Evolutionary conservation across 2,888 invertebrate species (phyloP), one percentile per base, ranked within the genome.

Genomic region (Sarcophaga subvicina): DNA sequence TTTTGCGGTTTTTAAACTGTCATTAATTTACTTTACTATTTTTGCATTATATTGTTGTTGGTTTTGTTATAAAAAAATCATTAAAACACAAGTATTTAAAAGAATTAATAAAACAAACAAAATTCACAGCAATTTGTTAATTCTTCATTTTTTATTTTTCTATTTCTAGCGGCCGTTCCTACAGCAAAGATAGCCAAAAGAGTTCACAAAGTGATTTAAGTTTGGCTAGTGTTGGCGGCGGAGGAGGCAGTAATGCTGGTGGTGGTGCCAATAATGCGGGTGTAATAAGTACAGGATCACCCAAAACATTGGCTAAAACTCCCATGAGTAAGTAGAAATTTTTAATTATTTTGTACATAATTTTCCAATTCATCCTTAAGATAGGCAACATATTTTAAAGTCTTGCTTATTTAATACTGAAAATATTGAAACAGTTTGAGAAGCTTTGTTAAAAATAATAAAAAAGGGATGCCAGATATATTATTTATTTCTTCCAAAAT

Each of bases 201-300:
- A 96, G 96, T 92, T 96, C 96, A 1, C 95, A 96, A 92, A 96
- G 96, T 90, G 96, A 96, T 93, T 94, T 96, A 90, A 95, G 94
- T 91, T 94, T 95, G 91, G 94, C 95, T 11, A 95, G 95, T 88
- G 90, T 90, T 84, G 89, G 82, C 77, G 81, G 72, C 79, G 69
- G 37, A 80, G 69, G 10, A 37, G 37, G 37, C 37, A 37, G 37
- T 0, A 37, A 37, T 37, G 37, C 10, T 80, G 81, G 72, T 81
- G 69, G 47, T 72, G 64, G 62, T 60, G n/a, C 17, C 14, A 54
- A 54, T 54, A 54, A 67, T 78, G 59, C 73, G 59, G 59, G 84
- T 76, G 45, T 70, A n/a, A 71, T 22, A 17, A 67, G 59, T 22
- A 60, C 84, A n/a, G 90, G 89, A 75, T 93, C 92, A 80, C 91